These are phyloP conservation scores for Gymnosoma rotundatum DNA, from an alignment of 2,888 invertebrate species.

Conservation along the genomic window DNA sequence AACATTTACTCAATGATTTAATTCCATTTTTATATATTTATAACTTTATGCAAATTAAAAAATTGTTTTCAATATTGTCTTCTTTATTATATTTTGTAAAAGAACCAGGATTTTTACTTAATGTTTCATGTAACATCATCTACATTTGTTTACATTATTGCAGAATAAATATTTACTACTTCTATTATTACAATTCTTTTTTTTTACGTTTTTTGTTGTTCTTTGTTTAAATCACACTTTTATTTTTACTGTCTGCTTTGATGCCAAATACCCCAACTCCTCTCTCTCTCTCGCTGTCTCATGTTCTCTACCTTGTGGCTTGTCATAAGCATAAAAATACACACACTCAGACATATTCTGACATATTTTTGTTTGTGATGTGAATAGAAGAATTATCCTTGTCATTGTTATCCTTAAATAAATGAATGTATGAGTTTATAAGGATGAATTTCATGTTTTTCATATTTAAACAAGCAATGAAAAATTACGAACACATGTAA, in stretches of 20 bases:
- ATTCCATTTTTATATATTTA: slow-evolving; percentile 55
- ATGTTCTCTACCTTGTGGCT: background rate
- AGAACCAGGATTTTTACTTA: background rate
- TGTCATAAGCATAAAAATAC: slow-evolving; percentile 7
- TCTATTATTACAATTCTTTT: slow-evolving; percentile 35
- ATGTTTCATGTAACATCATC: background rate
- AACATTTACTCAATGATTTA: background rate
- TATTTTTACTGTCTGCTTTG: slow-evolving; percentile 46
- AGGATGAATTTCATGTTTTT: slow-evolving; percentile 32
- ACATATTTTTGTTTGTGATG: slow-evolving; percentile 6
- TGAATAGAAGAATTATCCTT: slow-evolving; percentile 1
- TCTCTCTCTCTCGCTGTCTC: too few relatives aligned
- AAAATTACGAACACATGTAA: slow-evolving; percentile 6
- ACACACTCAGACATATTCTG: background rate
- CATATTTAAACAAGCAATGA: slow-evolving; percentile 26
- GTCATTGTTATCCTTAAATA: slow-evolving; percentile 15
- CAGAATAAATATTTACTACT: slow-evolving; percentile 54
- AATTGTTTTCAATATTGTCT: slow-evolving; percentile 33
- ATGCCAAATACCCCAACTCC: slow-evolving; percentile 11
- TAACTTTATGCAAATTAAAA: slow-evolving; percentile 47
- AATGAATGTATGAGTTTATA: slow-evolving; percentile 26
- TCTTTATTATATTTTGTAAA: background rate
- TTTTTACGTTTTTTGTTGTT: background rate
- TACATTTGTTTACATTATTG: slow-evolving; percentile 20
- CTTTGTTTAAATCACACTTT: slow-evolving; percentile 54